Base-by-base conservation (phyloP, 35 echinoderm and acorn worm species). In the Heliocidaris tuberculata region DNA sequence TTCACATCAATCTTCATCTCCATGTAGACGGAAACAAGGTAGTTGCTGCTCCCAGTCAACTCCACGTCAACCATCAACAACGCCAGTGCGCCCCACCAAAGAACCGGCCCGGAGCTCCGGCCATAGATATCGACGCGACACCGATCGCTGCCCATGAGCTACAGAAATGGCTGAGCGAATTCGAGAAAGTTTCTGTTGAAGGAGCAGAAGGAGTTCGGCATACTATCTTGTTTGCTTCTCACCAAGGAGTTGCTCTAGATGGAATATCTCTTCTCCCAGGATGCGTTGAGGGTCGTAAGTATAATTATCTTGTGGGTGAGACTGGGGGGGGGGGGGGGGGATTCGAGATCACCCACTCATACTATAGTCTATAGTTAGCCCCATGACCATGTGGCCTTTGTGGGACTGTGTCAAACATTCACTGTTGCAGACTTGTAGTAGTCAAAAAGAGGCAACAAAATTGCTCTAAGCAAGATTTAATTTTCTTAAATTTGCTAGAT, bases 21-120 rank as follows among this genome's bases (percentile, higher is more conserved):
- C 86, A 88, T 88, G 29, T 88, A 88, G 47, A 88, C 86, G 86
- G 31, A 32, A 88, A 88, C 86, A 88, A 88, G 86, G 60, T 70
- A 27, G 60, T 70, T 21, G 17, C 60, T 6, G 60, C 60, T 70
- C 86, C 86, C 47, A 48, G 13, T 35, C 10, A 42, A 86, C 85
- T 32, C 24, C 24, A 86, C 85, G 31, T 32, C 24, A 27, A 86
- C 31, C 85, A 86, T 27, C 85, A 86, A 7, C 85, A 86, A 16
- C 8, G 2, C 30, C 86, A 88, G 31, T 88, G 86, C 86, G 30
- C 10, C 47, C 31, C 31, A 42, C 31, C 31, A 13, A 88, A 88
- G 47, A 19, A 48, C 31, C 86, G 16, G 2, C 31, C 86, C 10
- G 27, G 86, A 88, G 31, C 12, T 48, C 86, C 86, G 31, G 86